Conservation (phyloP, 2,888 invertebrate genomes). For the Pachymerium ferrugineum region DNA sequence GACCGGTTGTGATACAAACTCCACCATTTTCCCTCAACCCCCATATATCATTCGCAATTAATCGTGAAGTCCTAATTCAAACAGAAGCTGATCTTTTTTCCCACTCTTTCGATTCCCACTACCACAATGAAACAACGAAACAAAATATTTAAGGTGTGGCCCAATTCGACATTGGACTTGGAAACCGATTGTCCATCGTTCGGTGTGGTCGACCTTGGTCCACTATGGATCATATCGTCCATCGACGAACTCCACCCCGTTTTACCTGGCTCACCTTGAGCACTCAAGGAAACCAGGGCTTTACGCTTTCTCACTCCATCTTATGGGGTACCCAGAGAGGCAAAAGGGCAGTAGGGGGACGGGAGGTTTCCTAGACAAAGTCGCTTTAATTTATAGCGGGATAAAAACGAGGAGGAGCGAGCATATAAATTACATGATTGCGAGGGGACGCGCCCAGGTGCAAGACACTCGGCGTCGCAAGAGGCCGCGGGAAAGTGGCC, state of each 20-base stretch:
- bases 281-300: neutral
- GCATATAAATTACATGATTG: conserved; percentile 21
- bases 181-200: neutral
- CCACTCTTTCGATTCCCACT: no score
- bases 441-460: conserved; percentile 16
- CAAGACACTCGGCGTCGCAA: conserved; percentile 17
- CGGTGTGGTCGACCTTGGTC: neutral
- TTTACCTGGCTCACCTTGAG: neutral
- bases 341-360: neutral
- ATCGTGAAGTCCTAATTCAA: no score
- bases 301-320: neutral
- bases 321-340: neutral
- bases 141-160: neutral
- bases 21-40: no score
- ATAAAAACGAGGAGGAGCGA: conserved; percentile 21
- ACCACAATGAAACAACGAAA: neutral
- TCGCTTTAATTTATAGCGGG: conserved; percentile 18
- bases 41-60: no score
- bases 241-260: neutral
- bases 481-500: conserved; percentile 20
- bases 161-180: neutral
- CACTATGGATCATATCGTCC: conserved; percentile 10
- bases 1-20: no score
- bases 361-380: conserved; percentile 1
- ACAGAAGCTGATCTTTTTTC: no score